Evolutionary conservation across 2,888 invertebrate genomes (phyloP), one percentile per base, ranked within the genome.

Genomic region (Drosophila paramelanica): DNA sequence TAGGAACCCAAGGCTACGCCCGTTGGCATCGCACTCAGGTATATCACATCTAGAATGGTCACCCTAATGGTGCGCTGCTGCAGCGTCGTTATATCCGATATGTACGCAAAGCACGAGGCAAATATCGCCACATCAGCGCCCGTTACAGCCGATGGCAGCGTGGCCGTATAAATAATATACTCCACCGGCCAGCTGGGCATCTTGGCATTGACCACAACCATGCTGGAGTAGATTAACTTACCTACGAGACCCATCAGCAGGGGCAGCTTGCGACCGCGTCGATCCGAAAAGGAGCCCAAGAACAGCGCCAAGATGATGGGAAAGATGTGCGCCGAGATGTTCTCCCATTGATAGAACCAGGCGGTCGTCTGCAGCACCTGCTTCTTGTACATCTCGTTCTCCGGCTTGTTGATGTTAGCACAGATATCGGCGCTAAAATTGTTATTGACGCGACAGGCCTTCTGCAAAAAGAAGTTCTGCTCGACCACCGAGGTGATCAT

Each of bases 121-220:
- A 97, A 97, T 77, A 97, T 96, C 0, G 96, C 96, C 41, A 97
- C 94, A 89, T 96, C 96, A 0, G 96, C 96, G 0, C 96, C 97
- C 0, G 96, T 95, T 49, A 97, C 84, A 0, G 96, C 95, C 92
- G 95, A 95, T 0, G 97, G 97, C 45, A 97, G 92, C 3, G 95
- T 95, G 0, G 96, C 97, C 1, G 96, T 95, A 81, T 95, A 96
- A 62, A 96, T 94, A 0, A 96, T 93, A 81, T 95, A 95, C 77
- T 96, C 94, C 27, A 97, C 90, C 0, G 96, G 95, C 97, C 97
- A 97, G 0, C 67, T 77, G 27, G 94, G 92, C 91, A 93, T 94
- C 52, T 93, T 88, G 7, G 96, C 94, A 91, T 96, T 96, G 0
- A 96, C 93, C 3, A 96, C 94, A 31, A 97, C 93, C 95, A 96